A percentile compares a stretch with the other conserved stretches of the same genome.
Conservation (phyloP, 2,888 invertebrate species). For the Calephelis perditalis region DNA sequence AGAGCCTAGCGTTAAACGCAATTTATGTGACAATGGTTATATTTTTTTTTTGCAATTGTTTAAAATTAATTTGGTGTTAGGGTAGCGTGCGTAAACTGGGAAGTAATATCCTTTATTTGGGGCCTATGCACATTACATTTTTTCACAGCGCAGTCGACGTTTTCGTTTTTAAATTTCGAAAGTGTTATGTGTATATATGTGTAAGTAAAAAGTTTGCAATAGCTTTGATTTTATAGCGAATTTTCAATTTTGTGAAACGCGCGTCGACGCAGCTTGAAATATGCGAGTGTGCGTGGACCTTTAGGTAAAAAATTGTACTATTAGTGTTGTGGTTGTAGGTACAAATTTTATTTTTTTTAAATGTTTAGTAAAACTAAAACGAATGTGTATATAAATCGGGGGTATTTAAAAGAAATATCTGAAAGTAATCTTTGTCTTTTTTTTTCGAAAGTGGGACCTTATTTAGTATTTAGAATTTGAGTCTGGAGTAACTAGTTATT, state of each 20-base stretch:
- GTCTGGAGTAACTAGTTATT: no score
- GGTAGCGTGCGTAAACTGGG: neutral
- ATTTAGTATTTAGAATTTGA: no score
- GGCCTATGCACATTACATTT: no score
- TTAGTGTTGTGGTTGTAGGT: slow-evolving; percentile 5
- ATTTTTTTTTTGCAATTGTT: neutral
- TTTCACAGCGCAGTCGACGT: neutral
- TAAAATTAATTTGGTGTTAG: slow-evolving; percentile 10
- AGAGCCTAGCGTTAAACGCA: slow-evolving; percentile 11
- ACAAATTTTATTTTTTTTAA: neutral
- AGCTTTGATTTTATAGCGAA: no score
- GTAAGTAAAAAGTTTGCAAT: no score
- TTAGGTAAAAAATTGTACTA: neutral
- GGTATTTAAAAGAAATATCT: no score
- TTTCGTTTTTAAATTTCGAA: neutral
- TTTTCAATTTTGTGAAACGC: neutral
- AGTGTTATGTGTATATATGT: neutral
- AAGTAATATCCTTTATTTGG: no score
- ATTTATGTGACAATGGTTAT: neutral
- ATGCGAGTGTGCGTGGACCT: neutral
- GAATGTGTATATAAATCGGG: no score
- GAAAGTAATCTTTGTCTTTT: no score
- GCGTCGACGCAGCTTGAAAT: neutral
- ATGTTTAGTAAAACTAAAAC: slow-evolving; percentile 3
- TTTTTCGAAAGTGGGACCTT: no score